Conservation (phyloP, 2,888 invertebrate genomes). For the Neelides folsomi region DNA sequence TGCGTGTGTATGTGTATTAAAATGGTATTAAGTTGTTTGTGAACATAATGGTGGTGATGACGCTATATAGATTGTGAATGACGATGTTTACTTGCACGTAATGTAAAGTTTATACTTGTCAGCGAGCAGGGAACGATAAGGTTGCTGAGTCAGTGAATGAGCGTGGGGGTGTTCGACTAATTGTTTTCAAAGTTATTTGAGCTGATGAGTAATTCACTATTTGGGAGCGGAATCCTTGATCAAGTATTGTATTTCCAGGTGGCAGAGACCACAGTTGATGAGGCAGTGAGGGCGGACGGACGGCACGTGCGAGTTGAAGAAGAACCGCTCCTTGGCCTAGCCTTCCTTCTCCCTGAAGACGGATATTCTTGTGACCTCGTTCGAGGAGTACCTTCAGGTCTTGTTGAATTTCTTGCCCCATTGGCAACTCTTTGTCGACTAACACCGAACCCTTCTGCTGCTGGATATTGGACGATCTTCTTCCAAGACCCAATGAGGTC, state of each 20-base stretch:
- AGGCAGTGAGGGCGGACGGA: conserved; percentile 77
- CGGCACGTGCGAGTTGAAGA: conserved; percentile 81
- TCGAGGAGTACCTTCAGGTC: conserved; percentile 72
- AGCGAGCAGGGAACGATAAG: too few relatives aligned
- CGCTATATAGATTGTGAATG: too few relatives aligned
- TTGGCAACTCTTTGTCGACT: conserved; percentile 76
- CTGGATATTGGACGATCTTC: conserved; percentile 87
- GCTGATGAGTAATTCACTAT: too few relatives aligned
- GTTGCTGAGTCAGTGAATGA: too few relatives aligned
- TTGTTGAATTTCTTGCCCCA: conserved; percentile 74
- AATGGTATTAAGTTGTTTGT: too few relatives aligned
- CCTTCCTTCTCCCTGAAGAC: conserved; percentile 88
- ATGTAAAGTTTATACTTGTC: too few relatives aligned
- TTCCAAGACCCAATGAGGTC: conserved; percentile 33
- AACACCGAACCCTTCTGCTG: conserved; percentile 76
- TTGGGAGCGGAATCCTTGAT: too few relatives aligned
- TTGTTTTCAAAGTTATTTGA: too few relatives aligned
- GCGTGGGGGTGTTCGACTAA: too few relatives aligned
- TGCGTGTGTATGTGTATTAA: too few relatives aligned
- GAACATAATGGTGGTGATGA: too few relatives aligned
- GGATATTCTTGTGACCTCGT: conserved; percentile 96
- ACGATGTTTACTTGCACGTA: too few relatives aligned
- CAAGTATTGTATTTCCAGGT: conserved; percentile 43
- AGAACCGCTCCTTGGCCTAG: conserved; percentile 67
- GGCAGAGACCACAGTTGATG: conserved; percentile 80